Percentiles rank a stretch among this genome's conserved stretches.
phyloP scores from a whole-genome alignment of 2,797 vertebrate species.

The Phyllotis vaccarum region DNA sequence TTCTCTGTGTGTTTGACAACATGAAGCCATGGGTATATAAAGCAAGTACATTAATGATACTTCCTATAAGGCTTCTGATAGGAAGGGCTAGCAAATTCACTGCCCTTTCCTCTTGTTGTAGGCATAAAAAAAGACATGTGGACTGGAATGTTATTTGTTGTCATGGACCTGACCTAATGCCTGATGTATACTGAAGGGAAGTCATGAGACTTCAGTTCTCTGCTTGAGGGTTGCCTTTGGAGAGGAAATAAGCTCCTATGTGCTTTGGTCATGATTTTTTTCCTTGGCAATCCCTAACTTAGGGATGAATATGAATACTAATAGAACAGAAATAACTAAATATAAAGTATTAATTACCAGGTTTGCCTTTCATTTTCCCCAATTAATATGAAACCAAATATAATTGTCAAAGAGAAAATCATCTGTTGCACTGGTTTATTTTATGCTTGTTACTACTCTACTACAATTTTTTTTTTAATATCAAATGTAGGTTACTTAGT shows the following conservation, averaged over 20 bases:
- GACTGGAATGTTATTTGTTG: background rate
- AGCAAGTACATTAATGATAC: background rate
- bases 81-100: background rate
- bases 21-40: background rate
- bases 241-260: background rate
- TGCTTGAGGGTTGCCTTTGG: background rate
- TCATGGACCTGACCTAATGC: background rate
- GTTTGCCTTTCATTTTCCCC: constrained; percentile 14
- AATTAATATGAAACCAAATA: constrained; percentile 48
- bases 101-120: background rate
- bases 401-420: constrained; percentile 25
- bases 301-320: background rate
- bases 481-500: background rate
- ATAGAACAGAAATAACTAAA: constrained; percentile 31
- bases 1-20: background rate
- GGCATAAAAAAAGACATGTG: background rate
- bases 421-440: constrained; percentile 12
- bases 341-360: constrained; percentile 32
- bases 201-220: background rate
- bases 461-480: constrained; percentile 44
- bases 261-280: background rate
- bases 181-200: background rate
- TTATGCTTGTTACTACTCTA: constrained; percentile 34
- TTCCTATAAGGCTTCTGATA: background rate
- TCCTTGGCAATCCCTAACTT: background rate